Evolutionary conservation across 2,113 vertebrate genomes (phyloP).

Genomic region (Phrynosoma platyrhinos): DNA sequence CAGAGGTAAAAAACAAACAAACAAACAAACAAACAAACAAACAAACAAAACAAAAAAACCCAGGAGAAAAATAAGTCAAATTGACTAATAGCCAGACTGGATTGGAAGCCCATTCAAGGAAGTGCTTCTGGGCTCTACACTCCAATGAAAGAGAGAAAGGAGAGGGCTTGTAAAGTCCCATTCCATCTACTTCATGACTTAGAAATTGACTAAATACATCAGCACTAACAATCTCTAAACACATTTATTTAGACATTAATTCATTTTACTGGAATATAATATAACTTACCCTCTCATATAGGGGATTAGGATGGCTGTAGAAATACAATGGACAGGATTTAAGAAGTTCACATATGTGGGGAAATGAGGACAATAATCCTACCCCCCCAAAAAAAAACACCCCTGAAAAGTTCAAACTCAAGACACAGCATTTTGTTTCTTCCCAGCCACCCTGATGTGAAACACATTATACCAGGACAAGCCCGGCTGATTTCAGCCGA

Average conservation of each 20-base stretch:
- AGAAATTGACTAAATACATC: not conserved
- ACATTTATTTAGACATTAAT: not conserved
- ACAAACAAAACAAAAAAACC: no score
- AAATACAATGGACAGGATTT: not conserved
- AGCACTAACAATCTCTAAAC: no score
- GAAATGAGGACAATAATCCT: no score
- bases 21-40: no score
- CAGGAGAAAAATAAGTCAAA: no score
- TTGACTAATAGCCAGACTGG: no score
- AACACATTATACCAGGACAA: not conserved
- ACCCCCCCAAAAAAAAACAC: no score
- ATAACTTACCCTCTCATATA: not conserved
- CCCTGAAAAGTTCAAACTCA: conserved; percentile 13
- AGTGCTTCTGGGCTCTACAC: no score
- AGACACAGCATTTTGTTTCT: not conserved
- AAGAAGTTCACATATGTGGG: not conserved
- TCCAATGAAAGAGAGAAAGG: not conserved
- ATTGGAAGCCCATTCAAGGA: no score
- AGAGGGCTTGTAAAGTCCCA: not conserved
- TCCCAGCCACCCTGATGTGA: not conserved
- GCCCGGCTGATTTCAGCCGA: not conserved
- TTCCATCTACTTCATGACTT: conserved; percentile 43
- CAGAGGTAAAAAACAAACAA: no score
- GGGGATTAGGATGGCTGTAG: not conserved
- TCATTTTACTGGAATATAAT: no score